Evolutionary conservation across 2,888 invertebrate genomes (phyloP).

Genomic region (Andrena flavipes): DNA sequence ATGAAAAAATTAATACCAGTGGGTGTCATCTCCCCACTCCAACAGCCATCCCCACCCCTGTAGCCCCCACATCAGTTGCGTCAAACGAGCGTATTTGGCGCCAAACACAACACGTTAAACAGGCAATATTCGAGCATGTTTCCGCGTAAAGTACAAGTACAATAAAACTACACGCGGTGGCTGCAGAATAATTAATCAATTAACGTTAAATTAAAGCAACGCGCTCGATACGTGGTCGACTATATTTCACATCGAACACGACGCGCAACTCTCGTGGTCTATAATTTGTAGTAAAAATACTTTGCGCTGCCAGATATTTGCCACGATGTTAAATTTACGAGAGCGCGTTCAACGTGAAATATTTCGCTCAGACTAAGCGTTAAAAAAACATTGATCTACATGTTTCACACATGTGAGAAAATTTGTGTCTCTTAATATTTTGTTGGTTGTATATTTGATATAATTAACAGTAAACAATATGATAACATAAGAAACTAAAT

Average conservation of each 20-base stretch:
- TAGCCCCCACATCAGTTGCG: neutral
- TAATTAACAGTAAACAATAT: too few species aligned
- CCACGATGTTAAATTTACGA: conserved; percentile 19
- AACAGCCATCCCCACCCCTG: too few species aligned
- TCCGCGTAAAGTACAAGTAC: neutral
- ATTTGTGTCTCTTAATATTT: too few species aligned
- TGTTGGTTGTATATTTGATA: too few species aligned
- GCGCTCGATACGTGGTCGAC: neutral
- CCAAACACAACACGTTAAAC: conserved; percentile 1
- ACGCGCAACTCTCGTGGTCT: conserved; percentile 1
- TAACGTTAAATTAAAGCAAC: neutral
- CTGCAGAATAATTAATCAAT: neutral
- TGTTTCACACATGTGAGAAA: neutral
- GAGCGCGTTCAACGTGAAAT: neutral
- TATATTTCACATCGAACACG: conserved; percentile 13
- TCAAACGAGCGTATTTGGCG: conserved; percentile 18
- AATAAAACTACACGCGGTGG: neutral
- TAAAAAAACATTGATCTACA: neutral
- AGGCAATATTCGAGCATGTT: conserved; percentile 6
- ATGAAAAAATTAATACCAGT: neutral
- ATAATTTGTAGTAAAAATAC: conserved; percentile 31
- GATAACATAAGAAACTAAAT: neutral
- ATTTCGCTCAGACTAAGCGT: neutral
- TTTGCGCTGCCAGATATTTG: neutral
- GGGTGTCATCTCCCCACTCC: neutral